These are phyloP conservation scores for Schizotus pectinicornis DNA, from an alignment of 2,888 invertebrate genomes.

Conservation along the genomic window DNA sequence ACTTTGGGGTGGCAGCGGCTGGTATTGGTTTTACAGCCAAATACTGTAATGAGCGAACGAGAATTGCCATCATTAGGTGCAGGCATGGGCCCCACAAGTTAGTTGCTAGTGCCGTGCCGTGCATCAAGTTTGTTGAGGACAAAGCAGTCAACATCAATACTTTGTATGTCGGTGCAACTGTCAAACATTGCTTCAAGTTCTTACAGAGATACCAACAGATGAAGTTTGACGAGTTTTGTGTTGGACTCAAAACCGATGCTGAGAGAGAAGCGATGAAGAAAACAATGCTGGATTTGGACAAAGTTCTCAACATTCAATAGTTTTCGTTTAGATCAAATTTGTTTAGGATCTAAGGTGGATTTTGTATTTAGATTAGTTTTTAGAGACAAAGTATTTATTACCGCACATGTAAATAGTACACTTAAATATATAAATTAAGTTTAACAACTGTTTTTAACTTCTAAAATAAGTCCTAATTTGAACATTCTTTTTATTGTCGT, in stretches of 20 bases:
- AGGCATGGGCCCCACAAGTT: constrained; percentile 79
- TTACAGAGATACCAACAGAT: constrained; percentile 72
- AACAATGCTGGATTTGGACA: constrained; percentile 52
- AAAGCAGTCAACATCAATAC: constrained; percentile 68
- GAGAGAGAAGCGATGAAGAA: constrained; percentile 65
- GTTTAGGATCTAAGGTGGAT: too few species aligned
- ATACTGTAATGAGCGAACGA: constrained; percentile 79
- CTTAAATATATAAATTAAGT: too few species aligned
- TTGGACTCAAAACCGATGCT: constrained; percentile 66
- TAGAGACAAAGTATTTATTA: too few species aligned
- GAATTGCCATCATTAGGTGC: constrained; percentile 74
- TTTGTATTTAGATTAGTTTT: too few species aligned
- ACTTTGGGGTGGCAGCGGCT: constrained; percentile 75
- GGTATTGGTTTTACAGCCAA: constrained; percentile 76
- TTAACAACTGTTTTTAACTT: too few species aligned
- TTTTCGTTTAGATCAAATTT: not conserved
- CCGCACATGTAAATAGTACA: too few species aligned
- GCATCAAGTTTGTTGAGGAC: constrained; percentile 70
- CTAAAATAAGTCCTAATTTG: too few species aligned
- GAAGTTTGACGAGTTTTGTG: constrained; percentile 70
- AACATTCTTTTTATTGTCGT: too few species aligned
- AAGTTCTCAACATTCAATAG: constrained; percentile 4
- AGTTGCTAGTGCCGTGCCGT: constrained; percentile 72
- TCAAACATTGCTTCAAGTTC: constrained; percentile 79
- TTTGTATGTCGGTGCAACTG: constrained; percentile 77